phyloP scores from a whole-genome alignment of 2,888 invertebrate species.

The Cylloceria caligata region DNA sequence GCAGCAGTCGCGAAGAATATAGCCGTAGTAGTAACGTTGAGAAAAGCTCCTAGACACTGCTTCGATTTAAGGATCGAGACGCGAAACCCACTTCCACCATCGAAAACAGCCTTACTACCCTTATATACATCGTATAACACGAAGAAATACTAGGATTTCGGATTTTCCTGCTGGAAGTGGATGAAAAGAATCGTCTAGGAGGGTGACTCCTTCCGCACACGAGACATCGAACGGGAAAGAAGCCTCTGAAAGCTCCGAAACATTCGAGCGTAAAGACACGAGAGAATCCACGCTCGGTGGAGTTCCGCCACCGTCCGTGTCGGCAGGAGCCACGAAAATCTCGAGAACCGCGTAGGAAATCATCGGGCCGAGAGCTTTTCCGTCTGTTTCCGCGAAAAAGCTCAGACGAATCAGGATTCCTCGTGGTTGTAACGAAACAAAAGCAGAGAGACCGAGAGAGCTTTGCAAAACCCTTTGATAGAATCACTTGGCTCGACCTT shows the following conservation, averaged over 20 bases:
- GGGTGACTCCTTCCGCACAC: conserved; percentile 29
- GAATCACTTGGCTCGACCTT: conserved; percentile 59
- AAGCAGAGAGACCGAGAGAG: conserved; percentile 26
- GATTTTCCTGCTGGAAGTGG: conserved; percentile 70
- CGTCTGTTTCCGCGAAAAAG: conserved; percentile 42
- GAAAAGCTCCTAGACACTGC: conserved; percentile 74
- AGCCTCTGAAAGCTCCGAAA: conserved; percentile 51
- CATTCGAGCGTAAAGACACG: conserved; percentile 63
- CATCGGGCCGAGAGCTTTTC: conserved; percentile 53
- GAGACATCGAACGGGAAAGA: conserved; percentile 61
- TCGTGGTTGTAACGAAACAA: conserved; percentile 38
- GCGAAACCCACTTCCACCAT: conserved; percentile 45
- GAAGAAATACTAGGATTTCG: conserved; percentile 75
- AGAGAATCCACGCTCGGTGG: conserved; percentile 42
- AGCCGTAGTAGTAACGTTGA: conserved; percentile 25
- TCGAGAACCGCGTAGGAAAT: conserved; percentile 64
- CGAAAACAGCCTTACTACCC: conserved; percentile 31
- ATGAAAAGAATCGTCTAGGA: conserved; percentile 55
- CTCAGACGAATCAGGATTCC: conserved; percentile 56
- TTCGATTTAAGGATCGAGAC: conserved; percentile 76
- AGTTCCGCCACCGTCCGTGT: conserved; percentile 52
- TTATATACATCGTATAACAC: conserved; percentile 63
- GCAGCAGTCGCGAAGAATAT: conserved; percentile 66
- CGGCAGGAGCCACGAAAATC: conserved; percentile 67
- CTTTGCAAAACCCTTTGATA: conserved; percentile 65